Base-by-base conservation (phyloP, 2,888 invertebrate genomes). In the Argyresthia goedartella region DNA sequence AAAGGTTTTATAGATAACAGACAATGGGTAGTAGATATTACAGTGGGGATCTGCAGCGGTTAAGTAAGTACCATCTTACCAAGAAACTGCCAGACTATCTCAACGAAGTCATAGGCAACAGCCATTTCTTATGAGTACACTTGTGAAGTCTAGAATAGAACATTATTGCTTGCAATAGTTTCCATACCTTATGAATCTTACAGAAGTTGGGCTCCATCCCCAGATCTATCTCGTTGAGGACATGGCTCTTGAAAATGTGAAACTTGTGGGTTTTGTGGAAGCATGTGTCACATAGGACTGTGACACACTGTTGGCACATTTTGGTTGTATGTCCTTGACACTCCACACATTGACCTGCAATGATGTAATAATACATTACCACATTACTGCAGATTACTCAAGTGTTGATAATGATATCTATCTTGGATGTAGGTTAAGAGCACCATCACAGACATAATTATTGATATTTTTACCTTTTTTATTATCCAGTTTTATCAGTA, bases 201-300 rank as follows among this genome's bases (percentile, higher is more conserved):
- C 87, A 87, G 46, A 55, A 60, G 36, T 66, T 66, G 8, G 63
- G 59, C 16, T 60, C 55, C 36, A 61, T 50, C 25, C 25, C 25
- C 25, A 25, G 25, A 6, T 25, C 73, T 53, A 80, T 79, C 52
- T 69, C 66, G 55, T 71, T 67, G 1, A 81, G 66, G 1, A 65
- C 57, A 67, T 87, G 87, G 55, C 70, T 79, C 62, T 78, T 76
- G 56, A 86, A 84, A 54, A 81, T 69, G n/a, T 79, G 63, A 60
- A 81, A 84, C 55, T 79, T 81, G 57, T 87, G 87, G 7, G 73
- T 69, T 63, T 78, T 82, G 52, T 69, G 76, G 53, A 86, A 86
- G 58, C 87, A 87, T 33, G 58, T 54, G 1, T 78, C 74, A 61
- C 87, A 87, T 36, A 85, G 60, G 50, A 72, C 62, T 8, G 66